Evolutionary conservation across 2,888 invertebrate species (phyloP).

Genomic region (Drosophila anomalata): DNA sequence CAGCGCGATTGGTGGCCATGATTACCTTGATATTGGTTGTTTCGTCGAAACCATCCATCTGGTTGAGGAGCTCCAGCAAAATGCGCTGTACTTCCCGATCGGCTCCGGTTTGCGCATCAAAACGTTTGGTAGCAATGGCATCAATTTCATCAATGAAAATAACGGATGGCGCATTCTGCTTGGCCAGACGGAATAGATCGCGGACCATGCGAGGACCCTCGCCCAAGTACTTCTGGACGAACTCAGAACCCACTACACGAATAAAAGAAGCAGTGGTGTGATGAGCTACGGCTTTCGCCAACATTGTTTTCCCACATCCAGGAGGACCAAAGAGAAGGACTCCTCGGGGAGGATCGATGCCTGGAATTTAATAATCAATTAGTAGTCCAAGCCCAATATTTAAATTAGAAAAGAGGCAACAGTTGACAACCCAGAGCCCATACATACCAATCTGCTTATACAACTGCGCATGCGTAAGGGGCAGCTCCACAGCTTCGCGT

Average conservation of each 20-base stretch:
- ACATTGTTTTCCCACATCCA: constrained; percentile 99
- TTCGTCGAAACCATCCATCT: constrained; percentile 99
- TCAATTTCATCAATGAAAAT: constrained; percentile 99
- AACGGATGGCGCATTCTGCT: constrained; percentile 99
- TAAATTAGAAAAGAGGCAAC: too few species aligned
- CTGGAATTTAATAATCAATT: constrained; percentile 26
- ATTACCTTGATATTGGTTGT: constrained; percentile 99
- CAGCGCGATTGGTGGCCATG: constrained; percentile 98
- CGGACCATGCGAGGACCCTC: constrained; percentile 99
- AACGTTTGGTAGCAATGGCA: constrained; percentile 99
- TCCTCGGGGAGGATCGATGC: constrained; percentile 98
- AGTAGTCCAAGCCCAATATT: too few species aligned
- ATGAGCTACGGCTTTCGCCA: constrained; percentile 99
- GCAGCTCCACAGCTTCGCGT: constrained; percentile 98
- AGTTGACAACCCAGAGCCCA: too few species aligned
- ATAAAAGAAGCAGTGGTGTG: constrained; percentile 99
- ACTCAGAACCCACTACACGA: constrained; percentile 99
- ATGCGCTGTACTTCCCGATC: constrained; percentile 99
- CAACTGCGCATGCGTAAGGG: constrained; percentile 98
- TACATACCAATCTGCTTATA: constrained; percentile 96
- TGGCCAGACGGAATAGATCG: constrained; percentile 98
- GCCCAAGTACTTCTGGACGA: constrained; percentile 99
- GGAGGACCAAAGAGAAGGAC: constrained; percentile 99
- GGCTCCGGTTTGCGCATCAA: constrained; percentile 99
- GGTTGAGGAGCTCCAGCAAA: constrained; percentile 97